Conservation (phyloP, 2,113 vertebrate genomes). For the Pagrus major region DNA sequence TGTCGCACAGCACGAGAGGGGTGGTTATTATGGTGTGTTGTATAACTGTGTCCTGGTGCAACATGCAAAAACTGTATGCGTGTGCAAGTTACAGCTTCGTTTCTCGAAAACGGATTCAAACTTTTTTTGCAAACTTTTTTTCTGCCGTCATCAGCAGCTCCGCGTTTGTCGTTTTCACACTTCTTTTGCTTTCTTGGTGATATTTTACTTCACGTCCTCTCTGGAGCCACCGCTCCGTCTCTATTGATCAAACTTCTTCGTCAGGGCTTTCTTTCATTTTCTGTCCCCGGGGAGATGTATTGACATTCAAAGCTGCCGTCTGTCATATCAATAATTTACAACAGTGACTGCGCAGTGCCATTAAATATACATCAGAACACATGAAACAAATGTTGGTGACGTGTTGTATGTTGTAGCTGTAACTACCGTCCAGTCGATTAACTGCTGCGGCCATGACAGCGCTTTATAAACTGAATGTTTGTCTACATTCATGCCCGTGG, state of each 20-base stretch:
- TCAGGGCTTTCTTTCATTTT: slow-evolving; percentile 17
- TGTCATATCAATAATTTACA: slow-evolving; percentile 80
- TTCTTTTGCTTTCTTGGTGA: slow-evolving; percentile 2
- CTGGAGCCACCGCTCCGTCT: slow-evolving; percentile 12
- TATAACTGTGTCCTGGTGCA: slow-evolving; percentile 6
- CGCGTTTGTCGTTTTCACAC: neutral
- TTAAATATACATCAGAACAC: slow-evolving; percentile 50
- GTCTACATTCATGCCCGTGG: neutral
- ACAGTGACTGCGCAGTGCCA: slow-evolving; percentile 14
- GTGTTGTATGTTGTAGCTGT: slow-evolving; percentile 1
- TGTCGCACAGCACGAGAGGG: slow-evolving; percentile 6
- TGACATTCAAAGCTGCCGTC: slow-evolving; percentile 66
- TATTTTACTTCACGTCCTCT: slow-evolving; percentile 15
- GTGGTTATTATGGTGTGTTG: slow-evolving; percentile 17
- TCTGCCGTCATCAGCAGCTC: neutral
- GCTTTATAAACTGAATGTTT: neutral
- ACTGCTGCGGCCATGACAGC: neutral
- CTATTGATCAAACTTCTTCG: slow-evolving; percentile 49
- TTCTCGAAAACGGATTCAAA: neutral
- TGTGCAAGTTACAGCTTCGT: neutral
- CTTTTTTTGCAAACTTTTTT: slow-evolving; percentile 1
- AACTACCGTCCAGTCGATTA: slow-evolving; percentile 8
- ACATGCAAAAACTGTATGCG: neutral
- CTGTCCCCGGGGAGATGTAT: slow-evolving; percentile 61
- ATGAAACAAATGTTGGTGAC: slow-evolving; percentile 11